phyloP scores from a whole-genome alignment of 1,140 invertebrate genomes.

The Dinoponera quadriceps region DNA sequence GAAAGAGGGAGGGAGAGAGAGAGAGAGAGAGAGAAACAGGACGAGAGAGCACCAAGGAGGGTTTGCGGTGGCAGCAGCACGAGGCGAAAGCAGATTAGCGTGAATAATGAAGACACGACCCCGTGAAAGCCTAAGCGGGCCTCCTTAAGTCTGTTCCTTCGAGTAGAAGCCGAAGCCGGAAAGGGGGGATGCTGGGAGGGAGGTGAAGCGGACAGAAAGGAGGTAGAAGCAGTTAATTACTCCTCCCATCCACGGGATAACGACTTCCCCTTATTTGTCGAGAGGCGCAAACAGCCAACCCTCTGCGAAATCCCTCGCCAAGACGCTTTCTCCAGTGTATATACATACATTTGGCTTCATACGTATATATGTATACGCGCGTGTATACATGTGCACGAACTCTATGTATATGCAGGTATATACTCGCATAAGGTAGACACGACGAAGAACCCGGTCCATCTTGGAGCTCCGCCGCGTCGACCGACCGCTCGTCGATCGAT shows the following conservation, averaged over 20 bases:
- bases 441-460: slow-evolving; percentile 15
- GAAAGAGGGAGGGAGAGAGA: slow-evolving; percentile 20
- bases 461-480: slow-evolving; percentile 12
- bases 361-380: neutral
- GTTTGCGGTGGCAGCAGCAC: slow-evolving; percentile 66
- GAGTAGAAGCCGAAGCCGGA: slow-evolving; percentile 78
- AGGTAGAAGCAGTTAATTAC: slow-evolving; percentile 83
- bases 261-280: slow-evolving; percentile 85
- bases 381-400: neutral
- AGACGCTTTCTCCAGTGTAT: slow-evolving; percentile 75
- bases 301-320: slow-evolving; percentile 78
- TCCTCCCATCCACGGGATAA: slow-evolving; percentile 82
- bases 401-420: too few species aligned
- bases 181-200: slow-evolving; percentile 68
- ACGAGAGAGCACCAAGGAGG: slow-evolving; percentile 49
- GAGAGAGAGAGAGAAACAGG: slow-evolving; percentile 23
- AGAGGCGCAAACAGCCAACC: slow-evolving; percentile 81
- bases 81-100: slow-evolving; percentile 82
- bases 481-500: neutral
- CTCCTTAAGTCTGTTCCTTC: slow-evolving; percentile 80
- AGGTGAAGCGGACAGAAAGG: slow-evolving; percentile 70
- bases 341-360: slow-evolving; percentile 45
- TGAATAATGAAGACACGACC: slow-evolving; percentile 84
- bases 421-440: slow-evolving; percentile 1
- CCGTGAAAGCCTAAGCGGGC: slow-evolving; percentile 82